Conservation (phyloP, 2,888 invertebrate genomes). For the Brenthis daphne region DNA sequence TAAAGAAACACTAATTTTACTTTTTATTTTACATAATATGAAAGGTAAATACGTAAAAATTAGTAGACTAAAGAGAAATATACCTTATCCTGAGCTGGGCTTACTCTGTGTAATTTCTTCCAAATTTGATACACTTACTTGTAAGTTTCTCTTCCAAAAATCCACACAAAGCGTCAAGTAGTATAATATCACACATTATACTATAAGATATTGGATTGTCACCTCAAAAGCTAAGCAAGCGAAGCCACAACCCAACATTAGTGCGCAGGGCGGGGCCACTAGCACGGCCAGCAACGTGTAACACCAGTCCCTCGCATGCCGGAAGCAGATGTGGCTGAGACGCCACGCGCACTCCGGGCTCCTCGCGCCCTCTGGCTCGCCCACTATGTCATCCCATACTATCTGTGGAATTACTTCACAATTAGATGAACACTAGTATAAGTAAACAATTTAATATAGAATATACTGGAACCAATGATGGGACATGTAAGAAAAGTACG, state of each 20-base stretch:
- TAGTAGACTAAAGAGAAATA: too few species aligned
- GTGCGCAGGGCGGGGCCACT: slow-evolving; percentile 85
- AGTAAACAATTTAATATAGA: too few species aligned
- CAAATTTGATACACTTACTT: too few species aligned
- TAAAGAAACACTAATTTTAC: too few species aligned
- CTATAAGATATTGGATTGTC: slow-evolving; percentile 38
- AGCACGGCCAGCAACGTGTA: slow-evolving; percentile 86
- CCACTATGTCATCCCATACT: slow-evolving; percentile 87
- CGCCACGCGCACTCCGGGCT: slow-evolving; percentile 88
- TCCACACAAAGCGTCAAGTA: background rate
- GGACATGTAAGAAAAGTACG: too few species aligned
- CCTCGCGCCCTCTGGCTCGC: slow-evolving; percentile 86
- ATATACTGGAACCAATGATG: too few species aligned
- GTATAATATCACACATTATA: background rate
- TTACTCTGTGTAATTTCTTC: too few species aligned
- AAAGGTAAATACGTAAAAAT: too few species aligned
- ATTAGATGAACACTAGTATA: background rate
- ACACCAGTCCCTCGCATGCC: slow-evolving; percentile 84
- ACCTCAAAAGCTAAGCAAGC: slow-evolving; percentile 88
- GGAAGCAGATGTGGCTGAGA: slow-evolving; percentile 85
- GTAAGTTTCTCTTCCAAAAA: too few species aligned
- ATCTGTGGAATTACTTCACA: slow-evolving; percentile 68
- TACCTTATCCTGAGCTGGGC: too few species aligned
- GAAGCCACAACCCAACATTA: slow-evolving; percentile 85
- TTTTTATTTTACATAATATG: too few species aligned